phyloP scores from a whole-genome alignment of 92 coral and sea anemone genomes.

The Siderastrea siderea region DNA sequence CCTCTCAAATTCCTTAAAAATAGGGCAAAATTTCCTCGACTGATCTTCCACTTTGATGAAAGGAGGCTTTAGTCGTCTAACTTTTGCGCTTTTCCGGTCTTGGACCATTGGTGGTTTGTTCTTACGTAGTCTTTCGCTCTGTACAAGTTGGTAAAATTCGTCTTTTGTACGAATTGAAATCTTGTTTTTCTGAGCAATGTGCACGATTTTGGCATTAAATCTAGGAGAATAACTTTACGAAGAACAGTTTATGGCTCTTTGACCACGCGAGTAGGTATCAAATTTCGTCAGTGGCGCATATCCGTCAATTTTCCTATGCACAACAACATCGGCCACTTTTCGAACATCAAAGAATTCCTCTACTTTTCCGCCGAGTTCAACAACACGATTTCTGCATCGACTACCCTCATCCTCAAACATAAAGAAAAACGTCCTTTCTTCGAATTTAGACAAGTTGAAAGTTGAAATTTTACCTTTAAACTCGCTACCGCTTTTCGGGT shows the following conservation, averaged over 20 bases:
- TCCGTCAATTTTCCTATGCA: background rate
- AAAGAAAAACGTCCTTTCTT: constrained; percentile 24
- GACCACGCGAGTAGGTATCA: constrained; percentile 23
- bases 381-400: constrained; percentile 15
- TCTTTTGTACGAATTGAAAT: constrained; percentile 20
- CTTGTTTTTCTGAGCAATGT: background rate
- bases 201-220: background rate
- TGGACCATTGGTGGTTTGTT: background rate
- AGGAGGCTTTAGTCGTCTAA: constrained; percentile 44
- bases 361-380: constrained; percentile 46
- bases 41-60: constrained; percentile 54
- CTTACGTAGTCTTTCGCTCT: background rate
- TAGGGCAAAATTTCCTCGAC: constrained; percentile 45
- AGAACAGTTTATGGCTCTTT: constrained; percentile 42
- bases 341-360: constrained; percentile 43
- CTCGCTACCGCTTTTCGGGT: background rate
- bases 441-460: constrained; percentile 13
- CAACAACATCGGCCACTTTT: constrained; percentile 36
- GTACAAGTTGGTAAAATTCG: background rate
- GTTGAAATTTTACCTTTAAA: constrained; percentile 36
- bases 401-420: constrained; percentile 27
- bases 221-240: constrained; percentile 16
- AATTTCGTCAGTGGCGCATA: constrained; percentile 1
- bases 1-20: constrained; percentile 38
- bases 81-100: background rate